Base-by-base conservation (phyloP, 2,888 invertebrate species). In the Brachylomia viminalis region DNA sequence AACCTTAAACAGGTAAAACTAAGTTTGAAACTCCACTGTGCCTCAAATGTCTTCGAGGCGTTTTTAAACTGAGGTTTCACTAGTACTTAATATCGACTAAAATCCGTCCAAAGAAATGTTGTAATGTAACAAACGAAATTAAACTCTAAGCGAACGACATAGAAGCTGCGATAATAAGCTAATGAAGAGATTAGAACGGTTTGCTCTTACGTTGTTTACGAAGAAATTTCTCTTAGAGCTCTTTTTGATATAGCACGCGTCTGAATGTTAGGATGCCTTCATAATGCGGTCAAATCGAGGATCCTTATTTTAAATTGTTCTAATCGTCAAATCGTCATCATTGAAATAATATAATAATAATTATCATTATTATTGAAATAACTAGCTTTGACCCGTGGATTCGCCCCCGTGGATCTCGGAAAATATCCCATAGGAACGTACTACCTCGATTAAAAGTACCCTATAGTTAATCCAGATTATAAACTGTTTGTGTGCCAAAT, bases 191-290 rank as follows among this genome's bases (percentile, higher is more conserved):
- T 92, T 92, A 92, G 89, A 89, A 91, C 83, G 85, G 90, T 89
- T 89, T 82, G 88, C 88, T 87, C 88, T 88, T 90, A 89, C 87
- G 88, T 90, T 87, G 90, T 90, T 90, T 89, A 89, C 89, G 85
- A 89, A 91, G 91, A 90, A 90, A 91, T 90, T 92, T 91, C 90
- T 90, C 89, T 89, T 86, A 86, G 74, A 88, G 86, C 80, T 90
- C 86, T 91, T 90, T 92, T 90, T 90, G 88, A 90, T 92, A 85
- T 86, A 92, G 92, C 93, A 93, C 93, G 93, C 92, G 93, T 92
- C 84, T 77, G 77, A 83, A 75, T 79, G 38, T 86, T 62, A 88
- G 72, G 88, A 67, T 23, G 69, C 56, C 69, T 81, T 70, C 77
- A 84, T 52, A 72, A n/a, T 33, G 17, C 2, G 6, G 17, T 13